A percentile compares a stretch with the other conserved stretches of the same genome.
These are phyloP conservation scores for Nymphicus hollandicus DNA, from an alignment of 2,113 vertebrate species.

Conservation along the genomic window DNA sequence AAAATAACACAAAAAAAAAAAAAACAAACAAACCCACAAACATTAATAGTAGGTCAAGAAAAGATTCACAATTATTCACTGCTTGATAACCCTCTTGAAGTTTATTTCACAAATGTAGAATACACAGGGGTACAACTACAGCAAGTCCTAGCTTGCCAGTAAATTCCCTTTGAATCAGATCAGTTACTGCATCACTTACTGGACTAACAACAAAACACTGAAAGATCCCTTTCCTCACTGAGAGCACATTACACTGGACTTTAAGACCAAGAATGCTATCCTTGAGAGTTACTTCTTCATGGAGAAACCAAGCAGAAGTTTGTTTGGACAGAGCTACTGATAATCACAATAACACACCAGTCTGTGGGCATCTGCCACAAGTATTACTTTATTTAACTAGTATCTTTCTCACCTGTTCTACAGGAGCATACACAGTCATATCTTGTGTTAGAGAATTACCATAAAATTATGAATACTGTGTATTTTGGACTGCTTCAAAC, in stretches of 20 bases:
- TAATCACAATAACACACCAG: background rate
- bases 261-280: background rate
- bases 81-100: background rate
- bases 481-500: background rate
- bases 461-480: background rate
- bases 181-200: background rate
- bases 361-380: background rate
- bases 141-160: background rate
- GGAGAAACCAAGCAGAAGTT: background rate
- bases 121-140: background rate
- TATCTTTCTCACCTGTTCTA: background rate
- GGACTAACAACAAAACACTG: background rate
- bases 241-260: background rate
- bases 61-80: background rate
- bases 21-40: too few species aligned
- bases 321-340: background rate
- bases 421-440: background rate
- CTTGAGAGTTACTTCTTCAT: background rate
- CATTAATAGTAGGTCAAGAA: background rate
- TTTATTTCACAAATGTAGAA: background rate
- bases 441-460: background rate
- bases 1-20: background rate
- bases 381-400: background rate
- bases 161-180: background rate
- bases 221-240: background rate